Evolutionary conservation across 30 jellyfish, hydroid and myxozoan species (phyloP).

Genomic region (Hydra vulgaris): DNA sequence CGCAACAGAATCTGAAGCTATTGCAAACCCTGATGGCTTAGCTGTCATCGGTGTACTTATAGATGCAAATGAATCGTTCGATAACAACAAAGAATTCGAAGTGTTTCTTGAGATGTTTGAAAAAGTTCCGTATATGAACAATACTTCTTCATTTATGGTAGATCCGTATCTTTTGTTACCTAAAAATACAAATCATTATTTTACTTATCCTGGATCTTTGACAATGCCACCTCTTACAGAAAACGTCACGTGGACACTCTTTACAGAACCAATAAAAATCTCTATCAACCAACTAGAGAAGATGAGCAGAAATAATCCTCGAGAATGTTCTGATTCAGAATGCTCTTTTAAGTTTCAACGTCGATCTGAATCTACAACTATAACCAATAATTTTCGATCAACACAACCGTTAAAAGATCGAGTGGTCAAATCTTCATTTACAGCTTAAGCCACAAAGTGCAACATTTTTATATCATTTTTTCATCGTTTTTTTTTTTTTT

Average conservation of each 20-base stretch:
- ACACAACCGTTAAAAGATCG: constrained; percentile 57
- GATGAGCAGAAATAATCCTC: constrained; percentile 41
- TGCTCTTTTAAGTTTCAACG: neutral
- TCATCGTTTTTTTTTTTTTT: no score
- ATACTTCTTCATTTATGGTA: constrained; percentile 21
- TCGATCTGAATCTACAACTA: constrained; percentile 17
- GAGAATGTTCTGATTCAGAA: constrained; percentile 29
- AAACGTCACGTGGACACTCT: constrained; percentile 87
- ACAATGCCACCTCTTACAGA: constrained; percentile 89
- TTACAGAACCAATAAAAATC: constrained; percentile 49
- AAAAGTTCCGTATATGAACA: constrained; percentile 37
- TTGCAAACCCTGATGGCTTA: constrained; percentile 52
- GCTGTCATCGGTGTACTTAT: constrained; percentile 86
- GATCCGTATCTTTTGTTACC: constrained; percentile 78
- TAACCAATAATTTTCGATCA: constrained; percentile 55
- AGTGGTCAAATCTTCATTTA: constrained; percentile 41
- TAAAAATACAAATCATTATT: constrained; percentile 31
- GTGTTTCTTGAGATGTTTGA: constrained; percentile 27
- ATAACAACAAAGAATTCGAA: constrained; percentile 44
- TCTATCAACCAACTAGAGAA: constrained; percentile 39
- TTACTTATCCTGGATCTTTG: constrained; percentile 91
- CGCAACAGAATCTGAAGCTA: constrained; percentile 46
- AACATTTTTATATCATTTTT: no score
- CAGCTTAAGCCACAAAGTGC: no score
- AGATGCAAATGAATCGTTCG: constrained; percentile 27